These are phyloP conservation scores for Drosophila formosana DNA, from an alignment of 2,888 invertebrate genomes.

Conservation along the genomic window DNA sequence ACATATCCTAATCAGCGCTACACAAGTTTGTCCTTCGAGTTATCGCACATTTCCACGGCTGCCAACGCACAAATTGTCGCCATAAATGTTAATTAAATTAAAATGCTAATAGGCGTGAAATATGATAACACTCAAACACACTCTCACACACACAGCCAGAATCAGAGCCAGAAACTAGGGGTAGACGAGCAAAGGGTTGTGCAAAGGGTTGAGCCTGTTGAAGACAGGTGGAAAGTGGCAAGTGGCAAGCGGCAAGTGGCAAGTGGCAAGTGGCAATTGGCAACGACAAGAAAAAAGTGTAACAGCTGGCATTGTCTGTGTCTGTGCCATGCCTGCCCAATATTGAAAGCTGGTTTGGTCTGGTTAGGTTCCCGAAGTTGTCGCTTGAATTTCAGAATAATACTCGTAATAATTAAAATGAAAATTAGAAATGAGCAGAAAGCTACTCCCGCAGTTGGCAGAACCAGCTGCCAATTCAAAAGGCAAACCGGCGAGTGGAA, in stretches of 20 bases:
- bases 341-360: constrained; percentile 1
- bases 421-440: constrained; percentile 72
- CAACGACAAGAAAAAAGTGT: constrained; percentile 49
- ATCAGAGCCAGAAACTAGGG: neutral
- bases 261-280: constrained; percentile 25
- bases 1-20: constrained; percentile 21
- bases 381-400: constrained; percentile 76
- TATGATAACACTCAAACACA: constrained; percentile 69
- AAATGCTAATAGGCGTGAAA: constrained; percentile 79
- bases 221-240: constrained; percentile 34
- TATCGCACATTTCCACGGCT: constrained; percentile 50
- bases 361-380: constrained; percentile 25
- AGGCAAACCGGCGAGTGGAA: constrained; percentile 50
- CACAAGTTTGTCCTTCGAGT: constrained; percentile 25
- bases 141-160: constrained; percentile 18
- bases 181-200: neutral
- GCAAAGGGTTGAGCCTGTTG: constrained; percentile 5
- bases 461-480: constrained; percentile 63
- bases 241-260: constrained; percentile 29
- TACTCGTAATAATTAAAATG: constrained; percentile 78
- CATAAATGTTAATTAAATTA: constrained; percentile 81
- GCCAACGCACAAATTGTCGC: constrained; percentile 67
- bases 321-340: constrained; percentile 9
- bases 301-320: constrained; percentile 66
- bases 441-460: constrained; percentile 30